Conservation (phyloP, 2,113 vertebrate species). For the Dascyllus trimaculatus region DNA sequence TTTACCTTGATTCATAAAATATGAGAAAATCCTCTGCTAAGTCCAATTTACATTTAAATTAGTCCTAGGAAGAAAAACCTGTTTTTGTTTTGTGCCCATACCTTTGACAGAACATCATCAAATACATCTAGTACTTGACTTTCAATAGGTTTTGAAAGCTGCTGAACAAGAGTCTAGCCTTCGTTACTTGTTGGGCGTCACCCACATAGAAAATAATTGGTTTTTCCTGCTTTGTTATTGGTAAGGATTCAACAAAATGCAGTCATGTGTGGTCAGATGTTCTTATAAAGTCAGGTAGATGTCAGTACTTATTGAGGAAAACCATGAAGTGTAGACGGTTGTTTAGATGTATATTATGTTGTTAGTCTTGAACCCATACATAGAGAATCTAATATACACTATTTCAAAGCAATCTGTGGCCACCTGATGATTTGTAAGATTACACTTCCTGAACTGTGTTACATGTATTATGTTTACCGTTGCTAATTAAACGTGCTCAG, state of each 20-base stretch:
- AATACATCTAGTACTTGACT: not conserved
- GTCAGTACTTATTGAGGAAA: not conserved
- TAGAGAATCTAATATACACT: too few relatives aligned
- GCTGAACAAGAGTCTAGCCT: not conserved
- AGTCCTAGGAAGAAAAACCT: not conserved
- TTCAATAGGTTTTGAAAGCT: not conserved
- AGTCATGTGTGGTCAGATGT: not conserved
- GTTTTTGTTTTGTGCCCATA: slow-evolving; percentile 24
- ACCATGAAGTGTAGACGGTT: too few relatives aligned
- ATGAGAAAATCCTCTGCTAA: not conserved
- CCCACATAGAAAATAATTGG: not conserved
- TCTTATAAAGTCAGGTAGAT: not conserved
- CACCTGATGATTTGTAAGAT: not conserved
- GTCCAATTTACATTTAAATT: slow-evolving; percentile 47
- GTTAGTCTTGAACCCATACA: too few relatives aligned
- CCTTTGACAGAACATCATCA: not conserved
- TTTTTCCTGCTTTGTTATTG: not conserved
- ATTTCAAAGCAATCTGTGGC: not conserved
- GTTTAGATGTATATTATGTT: too few relatives aligned
- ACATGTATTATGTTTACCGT: not conserved
- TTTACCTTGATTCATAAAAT: not conserved
- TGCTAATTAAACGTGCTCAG: not conserved
- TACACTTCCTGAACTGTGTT: not conserved
- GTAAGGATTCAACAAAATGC: not conserved
- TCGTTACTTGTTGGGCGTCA: not conserved